Evolutionary conservation across 2,888 invertebrate species (phyloP).

Genomic region (Drosophila diplacantha): DNA sequence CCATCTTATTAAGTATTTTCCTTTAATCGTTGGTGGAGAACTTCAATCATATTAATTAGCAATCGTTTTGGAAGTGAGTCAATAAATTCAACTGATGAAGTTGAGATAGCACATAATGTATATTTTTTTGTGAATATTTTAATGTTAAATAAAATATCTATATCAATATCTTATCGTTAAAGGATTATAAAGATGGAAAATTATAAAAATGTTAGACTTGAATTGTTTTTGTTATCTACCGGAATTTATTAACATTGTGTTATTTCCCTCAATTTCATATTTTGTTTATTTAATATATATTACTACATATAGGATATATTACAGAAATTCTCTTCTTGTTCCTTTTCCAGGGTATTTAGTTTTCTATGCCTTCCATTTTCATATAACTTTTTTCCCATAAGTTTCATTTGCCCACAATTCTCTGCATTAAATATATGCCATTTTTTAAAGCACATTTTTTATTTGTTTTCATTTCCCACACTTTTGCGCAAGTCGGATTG

Average conservation of each 20-base stretch:
- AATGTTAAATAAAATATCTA: background rate
- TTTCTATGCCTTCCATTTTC: background rate
- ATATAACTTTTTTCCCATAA: background rate
- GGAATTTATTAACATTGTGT: too few relatives aligned
- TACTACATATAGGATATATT: background rate
- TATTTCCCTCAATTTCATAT: background rate
- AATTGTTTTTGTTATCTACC: too few relatives aligned
- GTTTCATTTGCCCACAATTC: background rate
- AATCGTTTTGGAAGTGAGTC: background rate
- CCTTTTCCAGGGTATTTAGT: background rate
- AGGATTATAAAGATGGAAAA: background rate
- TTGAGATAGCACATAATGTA: too few relatives aligned
- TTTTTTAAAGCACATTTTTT: constrained; percentile 25
- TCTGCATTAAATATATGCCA: constrained; percentile 25
- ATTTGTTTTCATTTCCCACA: constrained; percentile 8
- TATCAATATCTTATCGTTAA: too few relatives aligned
- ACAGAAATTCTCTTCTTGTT: background rate
- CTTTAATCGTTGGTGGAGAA: background rate
- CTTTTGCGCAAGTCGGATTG: constrained; percentile 20
- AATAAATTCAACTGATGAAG: background rate
- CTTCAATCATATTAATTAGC: background rate
- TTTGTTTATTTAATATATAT: background rate
- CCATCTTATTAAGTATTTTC: constrained; percentile 1
- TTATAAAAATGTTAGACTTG: too few relatives aligned
- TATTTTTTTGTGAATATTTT: background rate